phyloP scores from a whole-genome alignment of 2,888 invertebrate species.

The Mimachlamys varia region DNA sequence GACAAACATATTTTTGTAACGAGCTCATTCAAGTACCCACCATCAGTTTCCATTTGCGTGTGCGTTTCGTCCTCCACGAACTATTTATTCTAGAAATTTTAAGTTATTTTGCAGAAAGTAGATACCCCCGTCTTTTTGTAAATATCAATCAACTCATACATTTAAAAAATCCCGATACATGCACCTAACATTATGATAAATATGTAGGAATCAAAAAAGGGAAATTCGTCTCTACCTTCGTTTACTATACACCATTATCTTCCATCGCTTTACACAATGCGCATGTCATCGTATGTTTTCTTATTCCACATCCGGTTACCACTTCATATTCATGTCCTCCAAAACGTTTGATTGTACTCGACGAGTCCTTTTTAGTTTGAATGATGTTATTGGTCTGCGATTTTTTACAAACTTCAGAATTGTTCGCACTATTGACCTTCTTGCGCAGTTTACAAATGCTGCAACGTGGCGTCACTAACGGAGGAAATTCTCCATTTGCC shows the following conservation, averaged over 20 bases:
- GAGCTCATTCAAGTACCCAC: too few relatives aligned
- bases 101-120: too few relatives aligned
- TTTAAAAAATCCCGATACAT: too few relatives aligned
- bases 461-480: background rate
- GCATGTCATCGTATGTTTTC: background rate
- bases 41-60: too few relatives aligned
- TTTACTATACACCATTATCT: background rate
- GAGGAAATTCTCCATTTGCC: background rate
- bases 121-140: too few relatives aligned
- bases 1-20: too few relatives aligned
- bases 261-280: background rate
- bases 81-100: too few relatives aligned
- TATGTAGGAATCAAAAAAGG: too few relatives aligned
- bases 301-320: background rate
- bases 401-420: background rate
- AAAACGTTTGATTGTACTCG: background rate
- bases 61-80: too few relatives aligned
- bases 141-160: too few relatives aligned
- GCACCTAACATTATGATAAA: too few relatives aligned
- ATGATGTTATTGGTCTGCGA: background rate
- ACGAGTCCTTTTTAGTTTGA: background rate
- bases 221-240: too few relatives aligned
- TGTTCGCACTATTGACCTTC: background rate
- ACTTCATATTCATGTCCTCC: background rate
- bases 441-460: conserved; percentile 10